Base-by-base conservation (phyloP, 2,113 vertebrate species). In the Hippotragus niger region DNA sequence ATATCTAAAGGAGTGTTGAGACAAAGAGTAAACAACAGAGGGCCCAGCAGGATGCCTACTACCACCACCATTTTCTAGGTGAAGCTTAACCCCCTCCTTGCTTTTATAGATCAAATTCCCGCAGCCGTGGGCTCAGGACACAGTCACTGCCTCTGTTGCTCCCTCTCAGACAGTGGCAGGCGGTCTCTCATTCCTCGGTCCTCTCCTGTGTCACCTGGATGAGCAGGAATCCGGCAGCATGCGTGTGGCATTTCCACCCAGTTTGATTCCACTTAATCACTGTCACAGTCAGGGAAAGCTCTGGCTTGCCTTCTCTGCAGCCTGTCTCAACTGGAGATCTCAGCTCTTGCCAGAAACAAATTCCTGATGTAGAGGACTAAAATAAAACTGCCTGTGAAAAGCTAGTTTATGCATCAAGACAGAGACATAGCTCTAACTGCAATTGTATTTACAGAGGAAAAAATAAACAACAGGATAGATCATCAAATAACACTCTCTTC, bases 311-410 rank as follows among this genome's bases (percentile, higher is more conserved):
- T 58, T 85, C 31, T 86, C 47, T 53, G 3, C 19, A 81, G 91
- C 52, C 57, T 16, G 21, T 91, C 82, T 91, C 40, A 31, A 31
- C 50, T 40, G 83, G 71, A 95, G 60, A 64, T 52, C 71, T 84
- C 67, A n/a, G 4, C 33, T 47, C 53, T 71, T 40, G 58, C 95
- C 93, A 97, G 81, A 86, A 94, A 82, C 27, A 21, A 88, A 96
- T 50, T 95, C 95, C 80, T 88, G 53, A 89, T 43, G n/a, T 29
- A 40, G 85, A 47, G 55, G 81, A 81, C 55, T 60, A 91, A 97
- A 98, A 86, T 80, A 92, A 91, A 97, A 71, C 97, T 97, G 95
- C 88, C 81, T 83, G 58, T 95, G 95, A 90, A 95, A 83, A 95
- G 88, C 52, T 87, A 57, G 88, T 98, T 94, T 97, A 97, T 81